A percentile compares a stretch with the other conserved stretches of the same genome.
phyloP scores from a whole-genome alignment of 2,113 vertebrate genomes.

The Candoia aspera region DNA sequence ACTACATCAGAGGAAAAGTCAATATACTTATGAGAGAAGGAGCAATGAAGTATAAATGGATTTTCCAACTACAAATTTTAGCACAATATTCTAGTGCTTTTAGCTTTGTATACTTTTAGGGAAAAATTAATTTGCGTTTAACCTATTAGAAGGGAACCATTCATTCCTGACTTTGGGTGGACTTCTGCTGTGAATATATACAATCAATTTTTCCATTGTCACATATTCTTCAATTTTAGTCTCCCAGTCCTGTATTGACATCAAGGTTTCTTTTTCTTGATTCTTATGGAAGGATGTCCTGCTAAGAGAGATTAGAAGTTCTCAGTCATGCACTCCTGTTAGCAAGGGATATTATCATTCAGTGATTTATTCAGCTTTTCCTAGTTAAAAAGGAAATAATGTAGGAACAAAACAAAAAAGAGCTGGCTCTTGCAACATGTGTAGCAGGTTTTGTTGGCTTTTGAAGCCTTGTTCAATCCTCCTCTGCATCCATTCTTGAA shows the following conservation, averaged over 20 bases:
- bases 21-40: conserved; percentile 36
- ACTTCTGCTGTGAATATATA: no score
- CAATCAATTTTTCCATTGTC: no score
- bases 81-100: conserved; percentile 41
- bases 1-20: conserved; percentile 57
- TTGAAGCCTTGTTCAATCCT: background rate
- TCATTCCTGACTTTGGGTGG: background rate
- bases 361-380: background rate
- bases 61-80: conserved; percentile 61
- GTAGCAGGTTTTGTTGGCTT: background rate
- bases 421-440: no score
- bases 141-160: conserved; percentile 10
- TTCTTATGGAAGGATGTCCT: background rate
- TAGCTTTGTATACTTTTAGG: conserved; percentile 1
- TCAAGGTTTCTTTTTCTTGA: no score
- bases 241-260: no score
- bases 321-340: no score
- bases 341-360: background rate
- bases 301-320: background rate
- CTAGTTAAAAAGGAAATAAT: background rate
- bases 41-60: conserved; percentile 43
- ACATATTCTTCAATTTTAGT: no score
- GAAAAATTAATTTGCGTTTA: conserved; percentile 9
- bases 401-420: no score
- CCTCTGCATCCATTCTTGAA: background rate